A percentile compares a stretch with the other conserved stretches of the same genome.
Evolutionary conservation across 2,888 invertebrate species (phyloP).

Genomic region (Lysandra bellargus): DNA sequence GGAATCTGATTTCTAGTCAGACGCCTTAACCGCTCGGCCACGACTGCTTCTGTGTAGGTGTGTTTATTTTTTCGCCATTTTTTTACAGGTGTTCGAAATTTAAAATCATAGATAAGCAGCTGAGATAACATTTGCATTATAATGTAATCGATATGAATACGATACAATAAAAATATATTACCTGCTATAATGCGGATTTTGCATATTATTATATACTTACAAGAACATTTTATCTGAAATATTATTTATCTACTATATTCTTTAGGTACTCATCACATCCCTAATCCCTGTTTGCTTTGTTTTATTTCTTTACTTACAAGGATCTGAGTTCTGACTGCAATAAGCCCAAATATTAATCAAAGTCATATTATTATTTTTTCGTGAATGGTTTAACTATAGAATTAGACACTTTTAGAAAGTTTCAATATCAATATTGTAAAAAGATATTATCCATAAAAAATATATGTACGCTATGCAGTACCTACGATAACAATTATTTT

Average conservation of each 20-base stretch:
- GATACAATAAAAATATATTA: too few species aligned
- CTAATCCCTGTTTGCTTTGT: too few species aligned
- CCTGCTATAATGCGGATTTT: too few species aligned
- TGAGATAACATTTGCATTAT: not conserved
- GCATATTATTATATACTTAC: too few species aligned
- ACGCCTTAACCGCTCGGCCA: slow-evolving; percentile 94
- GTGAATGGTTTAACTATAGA: not conserved
- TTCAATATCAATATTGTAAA: slow-evolving; percentile 1
- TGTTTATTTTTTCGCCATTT: not conserved
- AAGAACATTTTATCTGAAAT: too few species aligned
- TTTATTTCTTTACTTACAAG: too few species aligned
- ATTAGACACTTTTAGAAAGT: not conserved
- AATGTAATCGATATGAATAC: not conserved
- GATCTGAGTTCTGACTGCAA: too few species aligned
- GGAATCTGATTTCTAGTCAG: slow-evolving; percentile 94
- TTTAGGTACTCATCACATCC: too few species aligned
- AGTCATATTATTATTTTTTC: not conserved
- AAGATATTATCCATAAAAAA: not conserved
- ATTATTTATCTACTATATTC: too few species aligned
- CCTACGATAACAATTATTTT: not conserved
- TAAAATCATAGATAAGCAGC: not conserved
- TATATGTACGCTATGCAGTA: not conserved
- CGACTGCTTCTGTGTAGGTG: slow-evolving; percentile 79
- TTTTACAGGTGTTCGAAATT: not conserved
- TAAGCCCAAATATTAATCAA: too few species aligned